phyloP scores from a whole-genome alignment of 1,140 invertebrate genomes.

The Zaprionus capensis region DNA sequence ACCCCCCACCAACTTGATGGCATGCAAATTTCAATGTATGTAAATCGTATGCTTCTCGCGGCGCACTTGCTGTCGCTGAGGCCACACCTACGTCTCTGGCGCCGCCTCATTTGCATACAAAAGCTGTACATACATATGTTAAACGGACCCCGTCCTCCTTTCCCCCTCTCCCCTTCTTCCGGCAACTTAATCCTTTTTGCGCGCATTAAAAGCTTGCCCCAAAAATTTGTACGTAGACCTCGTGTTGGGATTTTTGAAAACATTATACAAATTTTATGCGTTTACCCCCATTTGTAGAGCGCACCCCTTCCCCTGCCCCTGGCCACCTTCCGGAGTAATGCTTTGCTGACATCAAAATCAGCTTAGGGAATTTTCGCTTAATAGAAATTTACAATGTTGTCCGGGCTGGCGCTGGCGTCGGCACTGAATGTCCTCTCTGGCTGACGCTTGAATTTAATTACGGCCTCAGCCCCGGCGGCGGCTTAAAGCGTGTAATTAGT shows the following conservation, averaged over 20 bases:
- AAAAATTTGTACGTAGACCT: constrained; percentile 50
- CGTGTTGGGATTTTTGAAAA: constrained; percentile 38
- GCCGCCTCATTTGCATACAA: constrained; percentile 54
- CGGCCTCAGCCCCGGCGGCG: constrained; percentile 52
- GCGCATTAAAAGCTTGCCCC: constrained; percentile 62
- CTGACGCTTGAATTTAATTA: constrained; percentile 64
- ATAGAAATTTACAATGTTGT: constrained; percentile 70
- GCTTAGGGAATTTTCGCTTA: constrained; percentile 69
- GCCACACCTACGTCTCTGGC: constrained; percentile 36
- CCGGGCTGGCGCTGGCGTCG: constrained; percentile 1
- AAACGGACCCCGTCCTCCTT: background rate
- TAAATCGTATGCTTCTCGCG: constrained; percentile 61
- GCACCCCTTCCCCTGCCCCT: background rate
- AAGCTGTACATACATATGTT: constrained; percentile 57
- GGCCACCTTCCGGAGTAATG: background rate
- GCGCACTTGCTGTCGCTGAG: constrained; percentile 1
- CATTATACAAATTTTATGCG: constrained; percentile 60
- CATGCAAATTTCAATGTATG: constrained; percentile 66
- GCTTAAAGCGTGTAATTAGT: constrained; percentile 73
- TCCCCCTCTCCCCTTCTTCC: background rate
- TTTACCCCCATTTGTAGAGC: constrained; percentile 13
- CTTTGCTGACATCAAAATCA: constrained; percentile 63
- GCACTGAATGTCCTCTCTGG: constrained; percentile 34
- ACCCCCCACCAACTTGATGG: background rate
- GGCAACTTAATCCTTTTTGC: constrained; percentile 62